These are phyloP conservation scores for Drosophila melanica DNA, from an alignment of 1,140 invertebrate genomes.

Conservation along the genomic window DNA sequence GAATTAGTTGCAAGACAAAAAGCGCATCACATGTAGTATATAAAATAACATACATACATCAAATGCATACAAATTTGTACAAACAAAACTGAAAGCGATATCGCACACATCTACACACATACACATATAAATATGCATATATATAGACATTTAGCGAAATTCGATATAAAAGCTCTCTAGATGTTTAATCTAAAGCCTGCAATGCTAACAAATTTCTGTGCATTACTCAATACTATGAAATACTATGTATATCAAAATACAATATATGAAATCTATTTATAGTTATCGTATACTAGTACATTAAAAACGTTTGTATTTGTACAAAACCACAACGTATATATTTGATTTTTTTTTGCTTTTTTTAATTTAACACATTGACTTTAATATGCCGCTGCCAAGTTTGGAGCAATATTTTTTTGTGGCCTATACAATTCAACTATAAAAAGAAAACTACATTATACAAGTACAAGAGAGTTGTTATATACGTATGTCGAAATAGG, in stretches of 20 bases:
- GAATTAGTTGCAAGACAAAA: constrained; percentile 43
- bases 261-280: constrained; percentile 55
- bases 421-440: constrained; percentile 37
- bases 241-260: constrained; percentile 54
- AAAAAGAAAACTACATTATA: constrained; percentile 4
- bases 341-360: constrained; percentile 16
- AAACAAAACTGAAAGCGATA: constrained; percentile 37
- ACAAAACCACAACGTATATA: constrained; percentile 55
- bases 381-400: not conserved
- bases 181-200: constrained; percentile 60
- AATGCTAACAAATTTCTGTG: constrained; percentile 73
- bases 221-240: constrained; percentile 75
- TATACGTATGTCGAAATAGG: not conserved
- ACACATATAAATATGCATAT: constrained; percentile 28
- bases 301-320: constrained; percentile 73
- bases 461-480: not conserved
- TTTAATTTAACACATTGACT: constrained; percentile 4
- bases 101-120: constrained; percentile 35
- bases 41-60: constrained; percentile 10
- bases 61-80: constrained; percentile 43
- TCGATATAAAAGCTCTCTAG: constrained; percentile 52
- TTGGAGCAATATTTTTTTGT: constrained; percentile 49
- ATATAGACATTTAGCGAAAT: constrained; percentile 67
- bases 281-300: constrained; percentile 55
- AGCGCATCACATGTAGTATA: constrained; percentile 39